phyloP scores from a whole-genome alignment of 1,140 invertebrate species.

The Drosophila triauraria region DNA sequence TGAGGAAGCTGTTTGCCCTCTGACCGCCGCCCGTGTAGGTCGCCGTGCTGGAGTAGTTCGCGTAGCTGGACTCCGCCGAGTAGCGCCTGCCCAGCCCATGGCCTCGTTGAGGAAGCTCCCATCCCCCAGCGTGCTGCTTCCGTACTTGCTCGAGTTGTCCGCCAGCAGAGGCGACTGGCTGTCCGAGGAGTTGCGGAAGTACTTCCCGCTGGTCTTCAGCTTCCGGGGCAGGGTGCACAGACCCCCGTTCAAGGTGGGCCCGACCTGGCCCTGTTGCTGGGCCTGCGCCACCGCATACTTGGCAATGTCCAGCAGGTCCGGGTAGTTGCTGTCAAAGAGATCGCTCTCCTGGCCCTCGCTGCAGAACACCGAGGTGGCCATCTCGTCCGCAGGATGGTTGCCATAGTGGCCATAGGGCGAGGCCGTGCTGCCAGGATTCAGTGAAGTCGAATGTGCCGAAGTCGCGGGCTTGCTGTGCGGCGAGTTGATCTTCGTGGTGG shows the following conservation, averaged over 20 bases:
- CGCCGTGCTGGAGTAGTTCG: conserved; percentile 72
- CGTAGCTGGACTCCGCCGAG: conserved; percentile 79
- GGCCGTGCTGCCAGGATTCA: conserved; percentile 20
- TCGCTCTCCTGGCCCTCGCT: conserved; percentile 86
- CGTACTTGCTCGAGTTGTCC: conserved; percentile 84
- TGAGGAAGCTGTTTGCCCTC: conserved; percentile 81
- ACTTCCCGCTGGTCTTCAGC: conserved; percentile 84
- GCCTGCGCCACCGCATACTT: conserved; percentile 86
- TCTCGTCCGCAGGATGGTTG: conserved; percentile 65
- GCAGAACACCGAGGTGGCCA: conserved; percentile 79
- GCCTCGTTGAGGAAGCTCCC: conserved; percentile 80
- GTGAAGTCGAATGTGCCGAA: conserved; percentile 32
- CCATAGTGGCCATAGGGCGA: conserved; percentile 58
- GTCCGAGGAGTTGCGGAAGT: conserved; percentile 87
- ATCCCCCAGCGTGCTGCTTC: conserved; percentile 80
- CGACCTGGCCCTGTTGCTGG: conserved; percentile 54
- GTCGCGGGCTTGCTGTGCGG: conserved; percentile 85
- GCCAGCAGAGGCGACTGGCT: conserved; percentile 89
- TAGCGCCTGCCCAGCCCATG: conserved; percentile 76
- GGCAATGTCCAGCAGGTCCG: conserved; percentile 89
- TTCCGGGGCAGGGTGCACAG: conserved; percentile 88
- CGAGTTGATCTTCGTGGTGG: conserved; percentile 85
- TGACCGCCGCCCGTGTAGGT: conserved; percentile 76
- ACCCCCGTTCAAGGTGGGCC: conserved; percentile 47
- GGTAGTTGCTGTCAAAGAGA: conserved; percentile 88